Percentiles rank a stretch among this genome's conserved stretches.
These are phyloP conservation scores for Typhlomys cinereus DNA, from an alignment of 2,113 vertebrate genomes.

Conservation along the genomic window DNA sequence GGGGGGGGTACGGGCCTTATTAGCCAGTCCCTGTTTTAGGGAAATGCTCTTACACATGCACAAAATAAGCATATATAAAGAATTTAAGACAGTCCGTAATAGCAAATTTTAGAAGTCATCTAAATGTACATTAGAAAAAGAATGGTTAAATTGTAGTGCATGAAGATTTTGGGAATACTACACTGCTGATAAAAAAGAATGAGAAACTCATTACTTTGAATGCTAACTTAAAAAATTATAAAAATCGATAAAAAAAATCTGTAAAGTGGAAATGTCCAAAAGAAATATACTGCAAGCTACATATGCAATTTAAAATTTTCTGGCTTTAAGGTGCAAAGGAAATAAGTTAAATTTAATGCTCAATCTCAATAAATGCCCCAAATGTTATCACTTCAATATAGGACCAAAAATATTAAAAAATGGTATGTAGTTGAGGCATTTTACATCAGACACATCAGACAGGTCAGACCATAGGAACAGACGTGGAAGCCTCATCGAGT, in stretches of 20 bases:
- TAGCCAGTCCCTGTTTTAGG: not conserved
- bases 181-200: not conserved
- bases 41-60: not conserved
- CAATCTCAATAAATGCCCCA: not conserved
- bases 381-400: not conserved
- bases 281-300: not conserved
- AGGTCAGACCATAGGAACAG: not conserved
- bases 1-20: not conserved
- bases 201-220: not conserved
- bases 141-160: not conserved
- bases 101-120: constrained; percentile 9
- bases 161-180: not conserved
- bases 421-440: not conserved
- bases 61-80: not conserved
- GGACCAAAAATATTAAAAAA: not conserved
- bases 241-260: not conserved
- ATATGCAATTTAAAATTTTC: not conserved
- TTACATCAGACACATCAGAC: not conserved
- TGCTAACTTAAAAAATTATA: too few relatives aligned
- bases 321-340: not conserved
- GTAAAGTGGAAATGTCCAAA: not conserved
- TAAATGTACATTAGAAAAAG: constrained; percentile 21
- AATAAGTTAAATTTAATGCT: constrained; percentile 2
- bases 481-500: not conserved
- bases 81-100: not conserved